Conservation (phyloP, 1,140 invertebrate genomes). For the Brachionus sp. region DNA sequence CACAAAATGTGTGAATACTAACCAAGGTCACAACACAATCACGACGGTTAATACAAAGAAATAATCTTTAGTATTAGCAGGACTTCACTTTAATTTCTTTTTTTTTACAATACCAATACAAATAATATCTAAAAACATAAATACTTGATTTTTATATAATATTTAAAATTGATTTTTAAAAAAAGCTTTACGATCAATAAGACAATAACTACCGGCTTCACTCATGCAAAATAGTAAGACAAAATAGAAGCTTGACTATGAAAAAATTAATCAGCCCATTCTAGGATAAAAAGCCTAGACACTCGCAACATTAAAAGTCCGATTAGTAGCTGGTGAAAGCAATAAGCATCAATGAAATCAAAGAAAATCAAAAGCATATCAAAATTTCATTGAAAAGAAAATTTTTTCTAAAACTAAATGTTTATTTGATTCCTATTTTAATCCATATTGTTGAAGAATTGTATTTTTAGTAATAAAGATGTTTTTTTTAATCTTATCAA, state of each 20-base stretch:
- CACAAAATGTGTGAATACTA: constrained; percentile 15
- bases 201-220: neutral
- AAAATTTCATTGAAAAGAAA: neutral
- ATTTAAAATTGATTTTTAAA: neutral
- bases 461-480: no score
- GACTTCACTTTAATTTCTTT: neutral
- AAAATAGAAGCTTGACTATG: neutral
- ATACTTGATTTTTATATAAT: neutral
- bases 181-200: neutral
- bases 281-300: neutral
- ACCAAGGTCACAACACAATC: constrained; percentile 38
- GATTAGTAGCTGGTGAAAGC: neutral
- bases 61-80: neutral
- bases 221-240: neutral
- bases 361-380: neutral
- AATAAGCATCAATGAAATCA: neutral
- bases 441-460: no score
- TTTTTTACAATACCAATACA: neutral
- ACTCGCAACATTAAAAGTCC: neutral
- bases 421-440: no score
- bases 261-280: neutral
- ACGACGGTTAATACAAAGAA: constrained; percentile 39
- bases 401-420: neutral
- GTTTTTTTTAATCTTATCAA: no score
- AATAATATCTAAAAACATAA: constrained; percentile 26